These are phyloP conservation scores for Saguinus imperator DNA, from an alignment of 2,113 vertebrate species.

Conservation along the genomic window DNA sequence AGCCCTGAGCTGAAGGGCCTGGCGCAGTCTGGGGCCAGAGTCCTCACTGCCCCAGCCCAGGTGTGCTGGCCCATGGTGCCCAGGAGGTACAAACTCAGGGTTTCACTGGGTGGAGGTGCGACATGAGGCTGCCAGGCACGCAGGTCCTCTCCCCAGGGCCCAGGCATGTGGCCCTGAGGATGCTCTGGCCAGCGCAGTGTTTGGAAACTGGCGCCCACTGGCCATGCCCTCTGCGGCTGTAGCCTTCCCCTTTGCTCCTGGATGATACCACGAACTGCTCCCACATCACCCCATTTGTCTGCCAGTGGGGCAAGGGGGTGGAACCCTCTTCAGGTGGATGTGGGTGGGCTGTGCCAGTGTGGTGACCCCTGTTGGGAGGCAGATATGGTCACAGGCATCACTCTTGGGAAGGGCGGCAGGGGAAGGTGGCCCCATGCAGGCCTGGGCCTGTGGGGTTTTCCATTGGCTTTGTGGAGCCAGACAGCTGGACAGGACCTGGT, in stretches of 20 bases:
- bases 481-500: neutral
- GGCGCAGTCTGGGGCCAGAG: neutral
- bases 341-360: neutral
- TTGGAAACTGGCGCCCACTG: too few relatives aligned
- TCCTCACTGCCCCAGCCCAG: neutral
- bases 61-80: neutral
- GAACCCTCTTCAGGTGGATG: too few relatives aligned
- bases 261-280: rapidly evolving
- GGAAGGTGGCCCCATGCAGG: rapidly evolving
- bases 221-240: neutral
- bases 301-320: too few relatives aligned
- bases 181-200: rapidly evolving
- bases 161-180: neutral
- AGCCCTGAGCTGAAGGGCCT: too few relatives aligned
- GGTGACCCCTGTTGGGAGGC: neutral
- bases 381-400: too few relatives aligned
- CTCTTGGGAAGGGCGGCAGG: neutral
- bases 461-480: neutral
- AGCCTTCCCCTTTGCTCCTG: neutral
- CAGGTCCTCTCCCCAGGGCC: neutral
- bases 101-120: too few relatives aligned
- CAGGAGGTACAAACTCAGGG: neutral
- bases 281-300: neutral
- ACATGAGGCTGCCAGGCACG: rapidly evolving
- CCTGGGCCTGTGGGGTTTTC: neutral